Base-by-base conservation (phyloP, 2,113 vertebrate genomes). In the Nothobranchius kuhntae region DNA sequence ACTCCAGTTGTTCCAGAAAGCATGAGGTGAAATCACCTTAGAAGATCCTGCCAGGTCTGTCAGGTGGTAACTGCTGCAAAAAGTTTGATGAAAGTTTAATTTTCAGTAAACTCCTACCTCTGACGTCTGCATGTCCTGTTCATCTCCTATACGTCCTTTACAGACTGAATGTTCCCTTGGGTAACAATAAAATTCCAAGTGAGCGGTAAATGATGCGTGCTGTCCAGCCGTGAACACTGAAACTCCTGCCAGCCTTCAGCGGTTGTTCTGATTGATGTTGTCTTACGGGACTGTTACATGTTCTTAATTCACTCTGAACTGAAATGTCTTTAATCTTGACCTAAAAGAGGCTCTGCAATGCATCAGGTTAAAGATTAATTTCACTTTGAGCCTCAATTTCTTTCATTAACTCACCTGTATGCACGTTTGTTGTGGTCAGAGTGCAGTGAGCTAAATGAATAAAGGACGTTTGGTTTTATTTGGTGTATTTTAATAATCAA, bases 211-310 rank as follows among this genome's bases (percentile, higher is more conserved):
- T 7, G 7, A 46, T 13, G n/a, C 71, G 7, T 40, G 38, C 44
- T 13, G 0, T 61, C 61, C 62, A 75, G 76, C 78, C 77, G 75
- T 7, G 61, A 76, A 42, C 60, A 1, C 44, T 7, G 14, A 63
- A 68, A 61, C 56, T 75, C 68, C 68, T 82, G 76, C 63, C 89
- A 79, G 74, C 75, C 85, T 85, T 90, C 85, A 78, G 84, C 88
- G 90, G 91, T 83, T 71, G 82, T 77, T 89, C 90, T 90, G 92
- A 91, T 88, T 89, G 91, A 92, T 90, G 90, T 90, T 89, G 85
- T 70, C 73, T 71, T 52, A 52, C 45, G 71, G 87, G 89, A 89
- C 92, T 89, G 91, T 92, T 89, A 85, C 87, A 91, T 92, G 85
- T 89, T 82, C 70, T 88, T 69, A 36, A 65, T 24, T 24, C 6